Evolutionary conservation across 2,113 vertebrate species (phyloP).

Genomic region (Rhynchomys soricoides): DNA sequence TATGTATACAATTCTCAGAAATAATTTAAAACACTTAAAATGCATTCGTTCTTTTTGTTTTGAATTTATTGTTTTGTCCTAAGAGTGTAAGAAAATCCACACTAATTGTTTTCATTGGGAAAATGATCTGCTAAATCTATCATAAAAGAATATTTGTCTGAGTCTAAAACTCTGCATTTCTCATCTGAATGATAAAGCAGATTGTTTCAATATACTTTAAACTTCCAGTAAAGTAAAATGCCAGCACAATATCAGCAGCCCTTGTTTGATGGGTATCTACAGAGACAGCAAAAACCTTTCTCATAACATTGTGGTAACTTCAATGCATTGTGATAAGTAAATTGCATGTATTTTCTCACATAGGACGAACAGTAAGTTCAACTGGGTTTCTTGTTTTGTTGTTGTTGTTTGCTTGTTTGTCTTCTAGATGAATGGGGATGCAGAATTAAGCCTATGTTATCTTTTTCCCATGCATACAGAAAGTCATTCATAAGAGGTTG

Average conservation of each 20-base stretch:
- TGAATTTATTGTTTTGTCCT: background rate
- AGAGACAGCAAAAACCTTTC: background rate
- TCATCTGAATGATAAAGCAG: constrained; percentile 51
- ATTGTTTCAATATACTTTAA: constrained; percentile 50
- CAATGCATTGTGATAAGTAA: constrained; percentile 10
- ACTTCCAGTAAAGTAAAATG: constrained; percentile 12
- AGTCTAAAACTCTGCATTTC: constrained; percentile 46
- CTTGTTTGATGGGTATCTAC: background rate
- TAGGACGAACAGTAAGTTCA: constrained; percentile 40
- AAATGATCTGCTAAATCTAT: constrained; percentile 26
- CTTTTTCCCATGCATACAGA: background rate
- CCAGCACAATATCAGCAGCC: background rate
- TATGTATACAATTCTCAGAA: background rate
- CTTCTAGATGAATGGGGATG: background rate
- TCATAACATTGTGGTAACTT: constrained; percentile 27
- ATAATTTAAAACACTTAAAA: background rate
- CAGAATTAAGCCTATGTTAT: background rate
- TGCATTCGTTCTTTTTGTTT: background rate
- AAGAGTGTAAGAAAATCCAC: constrained; percentile 15
- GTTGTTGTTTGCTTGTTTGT: constrained; percentile 8
- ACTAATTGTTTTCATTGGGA: constrained; percentile 22
- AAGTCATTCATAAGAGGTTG: background rate
- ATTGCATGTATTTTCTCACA: constrained; percentile 39
- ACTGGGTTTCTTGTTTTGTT: background rate
- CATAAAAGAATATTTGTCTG: constrained; percentile 46